Conservation (phyloP, 1,140 invertebrate species). For the Andricus grossulariae region DNA sequence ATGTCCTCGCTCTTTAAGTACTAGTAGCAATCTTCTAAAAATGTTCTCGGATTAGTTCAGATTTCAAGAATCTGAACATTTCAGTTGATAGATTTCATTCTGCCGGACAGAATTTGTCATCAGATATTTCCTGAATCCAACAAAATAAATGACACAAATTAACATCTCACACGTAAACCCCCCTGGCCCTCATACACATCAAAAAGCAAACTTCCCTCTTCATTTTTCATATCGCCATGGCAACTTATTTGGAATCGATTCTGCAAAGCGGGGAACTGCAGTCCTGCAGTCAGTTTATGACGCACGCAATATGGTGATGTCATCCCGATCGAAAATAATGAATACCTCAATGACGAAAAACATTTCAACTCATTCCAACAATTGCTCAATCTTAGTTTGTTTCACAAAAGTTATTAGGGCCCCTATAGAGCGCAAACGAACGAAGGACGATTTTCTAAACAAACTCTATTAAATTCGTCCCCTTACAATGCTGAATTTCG, state of each 20-base stretch:
- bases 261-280: constrained; percentile 1
- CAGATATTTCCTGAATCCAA: no score
- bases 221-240: constrained; percentile 25
- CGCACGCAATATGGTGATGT: constrained; percentile 7
- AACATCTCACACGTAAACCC: neutral
- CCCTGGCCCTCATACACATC: neutral
- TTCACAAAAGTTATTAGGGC: no score
- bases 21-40: constrained; percentile 13
- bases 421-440: no score
- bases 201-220: constrained; percentile 6
- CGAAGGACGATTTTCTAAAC: no score
- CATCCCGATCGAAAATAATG: neutral
- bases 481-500: neutral
- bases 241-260: constrained; percentile 27
- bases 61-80: neutral
- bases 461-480: neutral
- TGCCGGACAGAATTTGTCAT: no score
- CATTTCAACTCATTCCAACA: no score
- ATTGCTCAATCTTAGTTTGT: no score
- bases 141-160: neutral
- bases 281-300: constrained; percentile 1
- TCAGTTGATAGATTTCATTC: neutral
- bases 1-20: neutral
- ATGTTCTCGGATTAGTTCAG: neutral
- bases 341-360: neutral